phyloP scores from a whole-genome alignment of 2,113 vertebrate species.

The Tapirus terrestris region DNA sequence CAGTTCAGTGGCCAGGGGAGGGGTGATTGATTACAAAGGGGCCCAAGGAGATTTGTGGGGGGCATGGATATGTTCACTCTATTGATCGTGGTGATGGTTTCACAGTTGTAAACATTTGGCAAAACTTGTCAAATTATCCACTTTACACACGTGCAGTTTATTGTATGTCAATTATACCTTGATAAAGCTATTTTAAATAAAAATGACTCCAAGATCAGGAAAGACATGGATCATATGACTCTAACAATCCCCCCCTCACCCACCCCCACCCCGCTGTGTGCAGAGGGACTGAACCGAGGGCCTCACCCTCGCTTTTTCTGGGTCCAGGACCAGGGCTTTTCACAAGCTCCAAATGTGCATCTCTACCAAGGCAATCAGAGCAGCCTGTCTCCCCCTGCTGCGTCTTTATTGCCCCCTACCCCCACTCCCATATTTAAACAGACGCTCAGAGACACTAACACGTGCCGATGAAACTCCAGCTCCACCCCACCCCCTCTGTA shows the following conservation, averaged over 20 bases:
- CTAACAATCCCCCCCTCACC: neutral
- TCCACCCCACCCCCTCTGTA: neutral
- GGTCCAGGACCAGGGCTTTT: neutral
- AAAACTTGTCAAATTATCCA: neutral
- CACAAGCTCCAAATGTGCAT: neutral
- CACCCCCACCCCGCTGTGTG: too few relatives aligned
- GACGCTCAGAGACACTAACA: neutral
- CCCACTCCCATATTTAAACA: neutral
- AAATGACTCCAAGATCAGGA: neutral
- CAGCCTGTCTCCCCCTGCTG: neutral
- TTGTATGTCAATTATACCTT: neutral
- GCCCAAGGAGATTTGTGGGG: neutral
- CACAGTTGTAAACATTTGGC: neutral
- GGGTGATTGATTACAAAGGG: neutral
- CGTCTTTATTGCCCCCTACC: neutral
- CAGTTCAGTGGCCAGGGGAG: neutral
- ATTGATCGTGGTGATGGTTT: neutral
- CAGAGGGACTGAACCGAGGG: neutral
- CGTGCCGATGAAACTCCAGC: neutral
- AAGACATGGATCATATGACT: neutral
- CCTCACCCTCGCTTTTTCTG: neutral
- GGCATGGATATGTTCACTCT: neutral
- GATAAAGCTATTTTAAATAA: neutral
- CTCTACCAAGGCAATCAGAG: neutral
- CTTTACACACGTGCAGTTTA: neutral